Base-by-base conservation (phyloP, 2,888 invertebrate genomes). In the Bimastos eiseni region DNA sequence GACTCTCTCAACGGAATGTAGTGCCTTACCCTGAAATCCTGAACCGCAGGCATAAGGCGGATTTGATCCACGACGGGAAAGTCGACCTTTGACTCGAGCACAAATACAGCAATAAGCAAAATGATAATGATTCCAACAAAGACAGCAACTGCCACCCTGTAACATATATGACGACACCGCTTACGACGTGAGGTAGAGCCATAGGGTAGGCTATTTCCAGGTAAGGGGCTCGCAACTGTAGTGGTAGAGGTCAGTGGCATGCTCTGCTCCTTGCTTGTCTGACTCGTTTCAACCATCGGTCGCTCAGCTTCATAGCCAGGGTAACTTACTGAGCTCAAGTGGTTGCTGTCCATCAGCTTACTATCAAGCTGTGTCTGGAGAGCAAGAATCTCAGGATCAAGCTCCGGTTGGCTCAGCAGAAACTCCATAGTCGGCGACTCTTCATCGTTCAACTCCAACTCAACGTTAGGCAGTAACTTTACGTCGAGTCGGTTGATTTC, bases 71-170 rank as follows among this genome's bases (percentile, higher is more conserved):
- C 86, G 8, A 86, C 86, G 0, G 86, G 86, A 36, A 86, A 86
- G 37, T 86, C 86, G 86, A 86, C 86, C 33, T 86, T 86, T 19
- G 86, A 86, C 86, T 86, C 86, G 30, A 86, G 86, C 36, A 86
- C 86, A 86, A 86, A 86, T 24, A 86, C 37, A 24, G 86, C 86
- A 36, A 86, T 86, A 36, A 86, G 86, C 34, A 86, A 24, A 37
- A 86, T 34, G 37, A 86, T 17, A 37, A 86, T 15, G 34, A 86
- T 36, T 34, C 86, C 86, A 37, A 86, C 86, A 37, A 86, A 86
- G 34, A 86, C 37, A 0, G 86, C 86, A 34, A 86, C 86, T 33
- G 86, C 86, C 34, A 86, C 37, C 86, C 86, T 34, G 37, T 86
- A 86, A 36, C 86, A 86, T 21, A 86, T 15, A 30, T 34, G 30